Base-by-base conservation (phyloP, 2,113 vertebrate genomes). In the Takifugu bimaculatus region DNA sequence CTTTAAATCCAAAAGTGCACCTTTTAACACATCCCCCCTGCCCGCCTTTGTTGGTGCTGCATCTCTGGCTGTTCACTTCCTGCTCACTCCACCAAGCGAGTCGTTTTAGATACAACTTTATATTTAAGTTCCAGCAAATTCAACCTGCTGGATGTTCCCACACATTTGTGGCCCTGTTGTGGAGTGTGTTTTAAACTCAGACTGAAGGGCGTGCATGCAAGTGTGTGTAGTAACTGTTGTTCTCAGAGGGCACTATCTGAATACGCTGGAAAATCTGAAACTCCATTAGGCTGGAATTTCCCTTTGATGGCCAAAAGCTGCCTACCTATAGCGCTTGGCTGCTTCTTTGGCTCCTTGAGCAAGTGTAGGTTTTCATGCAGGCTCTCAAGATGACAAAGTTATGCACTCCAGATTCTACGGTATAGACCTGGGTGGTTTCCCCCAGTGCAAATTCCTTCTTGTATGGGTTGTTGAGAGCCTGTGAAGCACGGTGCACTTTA, bases 1-100 rank as follows among this genome's bases (percentile, higher is more conserved):
- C 89, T 89, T 92, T 91, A 90, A 91, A 92, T 91, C 87, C 85
- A 88, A 90, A 91, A 89, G 83, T 86, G 77, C 76, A 72, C 78
- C 70, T 84, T 85, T 88, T 82, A 85, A 80, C 85, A 87, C 81
- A 83, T 84, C 83, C 82, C 5, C 5, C 14, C 45, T 3, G 42
- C 45, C 45, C 5, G 59, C 71, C 70, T 80, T 74, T 86, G 83
- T 85, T 79, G 58, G 59, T 84, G 74, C 70, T 70, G 74, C 52
- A 58, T 59, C 61, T 60, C 59, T 59, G 53, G 78, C 65, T 65
- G 52, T 64, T 75, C 60, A 78, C 76, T 58, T 65, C 65, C 52
- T 65, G 54, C 57, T 86, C 68, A 32, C 72, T 77, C 54, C 55
- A 59, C 60, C 61, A 65, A 60, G 60, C 65, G 14, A 13, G 14